Evolutionary conservation across 1,140 invertebrate genomes (phyloP).

Genomic region (Hyles euphorbiae): DNA sequence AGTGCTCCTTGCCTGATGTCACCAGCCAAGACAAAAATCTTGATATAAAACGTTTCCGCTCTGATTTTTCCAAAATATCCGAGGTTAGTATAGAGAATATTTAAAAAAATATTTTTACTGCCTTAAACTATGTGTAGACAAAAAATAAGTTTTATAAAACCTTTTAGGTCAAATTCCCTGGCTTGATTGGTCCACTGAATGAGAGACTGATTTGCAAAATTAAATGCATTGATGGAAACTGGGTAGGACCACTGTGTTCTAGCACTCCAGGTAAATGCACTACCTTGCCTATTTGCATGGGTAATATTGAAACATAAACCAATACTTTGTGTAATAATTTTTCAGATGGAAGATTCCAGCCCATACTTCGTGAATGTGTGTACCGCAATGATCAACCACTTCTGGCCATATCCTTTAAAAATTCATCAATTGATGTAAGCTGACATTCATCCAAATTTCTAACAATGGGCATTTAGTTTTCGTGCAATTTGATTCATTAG

Average conservation of each 20-base stretch:
- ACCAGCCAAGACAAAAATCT: slow-evolving; percentile 56
- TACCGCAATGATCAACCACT: slow-evolving; percentile 55
- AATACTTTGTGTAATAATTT: slow-evolving; percentile 9
- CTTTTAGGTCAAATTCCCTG: slow-evolving; percentile 78
- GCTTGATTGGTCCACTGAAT: slow-evolving; percentile 79
- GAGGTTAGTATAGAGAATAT: slow-evolving; percentile 41
- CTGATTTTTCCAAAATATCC: slow-evolving; percentile 69
- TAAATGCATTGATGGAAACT: slow-evolving; percentile 86
- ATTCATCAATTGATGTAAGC: slow-evolving; percentile 60
- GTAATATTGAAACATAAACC: too few species aligned
- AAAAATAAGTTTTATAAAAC: slow-evolving; percentile 6
- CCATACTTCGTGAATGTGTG: slow-evolving; percentile 63
- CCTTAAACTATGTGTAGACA: neutral
- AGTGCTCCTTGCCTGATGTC: slow-evolving; percentile 68
- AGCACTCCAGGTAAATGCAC: slow-evolving; percentile 43
- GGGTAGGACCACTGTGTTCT: slow-evolving; percentile 82
- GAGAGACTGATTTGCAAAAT: slow-evolving; percentile 86
- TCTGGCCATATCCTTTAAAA: slow-evolving; percentile 62
- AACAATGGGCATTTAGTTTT: too few species aligned
- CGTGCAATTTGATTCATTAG: too few species aligned
- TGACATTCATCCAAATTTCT: neutral
- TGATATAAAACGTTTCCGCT: slow-evolving; percentile 60
- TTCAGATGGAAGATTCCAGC: slow-evolving; percentile 65
- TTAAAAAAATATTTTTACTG: neutral
- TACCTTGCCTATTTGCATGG: neutral